Evolutionary conservation across 2,113 vertebrate genomes (phyloP), one percentile per base, ranked within the genome.

Genomic region (Elanus axillaris): DNA sequence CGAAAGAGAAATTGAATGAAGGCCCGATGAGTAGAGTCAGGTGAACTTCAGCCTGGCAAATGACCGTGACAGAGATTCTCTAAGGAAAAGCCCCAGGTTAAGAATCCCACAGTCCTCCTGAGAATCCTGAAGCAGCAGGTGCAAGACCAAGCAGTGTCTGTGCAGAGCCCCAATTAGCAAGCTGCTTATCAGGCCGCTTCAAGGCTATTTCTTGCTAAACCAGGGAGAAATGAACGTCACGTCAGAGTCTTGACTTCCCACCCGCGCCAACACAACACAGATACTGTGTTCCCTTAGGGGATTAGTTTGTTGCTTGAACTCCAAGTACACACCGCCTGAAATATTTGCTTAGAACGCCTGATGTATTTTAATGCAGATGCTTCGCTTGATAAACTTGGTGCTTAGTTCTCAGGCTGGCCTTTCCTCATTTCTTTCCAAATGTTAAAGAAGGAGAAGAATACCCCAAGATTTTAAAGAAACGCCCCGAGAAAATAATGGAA

Each of bases 41-140:
- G 48, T 63, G 36, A 77, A 62, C 68, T 77, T 88, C 73, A 73
- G 31, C 36, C 27, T 53, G 60, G 12, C 38, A 55, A 43, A 45
- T 27, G 25, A 13, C 26, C 1, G 3, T 1, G 18, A 27, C 40
- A 73, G 43, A 40, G 40, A 60, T 86, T 86, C 50, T 55, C 47
- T 12, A 34, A 42, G 75, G 73, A 86, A 79, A 77, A 71, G 12
- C 9, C 17, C 8, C 40, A 47, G 83, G 16, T 48, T 43, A 18
- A 52, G 84, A 89, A 87, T 93, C 80, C 34, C 71, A 74, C 64
- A 63, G 63, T n/a, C 47, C 64, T 94, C 40, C 31, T 2, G 9
- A 36, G 42, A 91, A 20, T 52, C 29, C 12, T 4, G 2, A 71
- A 63, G 67, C 45, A 95, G 95, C 96, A 98, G 96, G 96, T 98